Evolutionary conservation across 1,140 invertebrate species (phyloP), one percentile per base, ranked within the genome.

Genomic region (Hesperophylax magnus): DNA sequence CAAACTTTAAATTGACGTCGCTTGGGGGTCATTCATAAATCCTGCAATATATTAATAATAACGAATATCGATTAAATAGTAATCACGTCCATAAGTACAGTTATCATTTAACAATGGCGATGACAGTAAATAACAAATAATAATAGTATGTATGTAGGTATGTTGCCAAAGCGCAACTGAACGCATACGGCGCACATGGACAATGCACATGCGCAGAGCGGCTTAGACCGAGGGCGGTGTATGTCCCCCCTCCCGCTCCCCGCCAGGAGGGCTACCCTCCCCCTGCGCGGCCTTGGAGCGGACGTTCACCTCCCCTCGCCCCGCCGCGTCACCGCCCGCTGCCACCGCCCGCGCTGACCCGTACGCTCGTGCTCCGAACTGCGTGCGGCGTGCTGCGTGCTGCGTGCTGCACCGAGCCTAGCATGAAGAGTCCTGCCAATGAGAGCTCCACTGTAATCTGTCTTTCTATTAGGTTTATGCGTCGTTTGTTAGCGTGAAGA

Each of bases 231-330:
- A 17, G 34, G 11, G 34, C 34, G 34, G 34, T 39, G 34, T 4
- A 39, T 39, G 34, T 52, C 20, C 47, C 39, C 69, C 34, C 69
- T 20, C 8, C 52, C 39, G 17, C 18, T 15, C 24, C 20, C 18
- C 71, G 34, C 34, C 34, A 39, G 34, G 71, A 34, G 65, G 34
- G 34, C 34, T 5, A 39, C 34, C 34, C 34, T 5, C 3, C 34
- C 34, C 54, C 34, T 39, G 34, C 7, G 34, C 34, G 71, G 60
- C 71, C 61, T 74, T 65, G 61, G 77, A n/a, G 61, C 76, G 78
- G 24, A 8, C 74, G 61, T 79, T 79, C 78, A 79, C 78, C 71
- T 72, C 69, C 58, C 61, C n/a, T n/a, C n/a, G n/a, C n/a, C n/a
- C 78, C 34, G 47, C 78, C 11, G 53, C 65, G 47, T 39, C 24